Evolutionary conservation across 2,797 vertebrate genomes (phyloP), one percentile per base, ranked within the genome.

Genomic region (Xenops minutus): DNA sequence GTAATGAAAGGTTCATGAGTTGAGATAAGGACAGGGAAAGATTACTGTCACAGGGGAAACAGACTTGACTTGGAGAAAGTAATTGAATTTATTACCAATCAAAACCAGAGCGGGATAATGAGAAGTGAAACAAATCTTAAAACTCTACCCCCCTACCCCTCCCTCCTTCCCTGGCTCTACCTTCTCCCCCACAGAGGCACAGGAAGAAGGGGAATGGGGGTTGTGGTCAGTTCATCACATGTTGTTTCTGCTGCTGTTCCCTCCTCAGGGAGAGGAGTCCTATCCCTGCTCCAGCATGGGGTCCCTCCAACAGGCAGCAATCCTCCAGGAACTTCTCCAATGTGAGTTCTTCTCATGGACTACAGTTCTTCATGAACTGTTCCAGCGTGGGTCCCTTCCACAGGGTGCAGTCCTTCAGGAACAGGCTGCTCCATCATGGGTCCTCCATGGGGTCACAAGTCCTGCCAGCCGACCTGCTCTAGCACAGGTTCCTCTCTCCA

Each of bases 301-400:
- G 13, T 43, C 19, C 41, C 41, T 55, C 30, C 27, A 26, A 62
- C 48, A 41, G 19, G 22, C 44, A 23, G n/a, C 7, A 54, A 11
- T 49, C 10, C 21, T 55, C 13, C 71, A 49, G 0, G 0, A n/a
- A 17, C 8, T 61, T 43, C n/a, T 44, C 7, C 37, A 51, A 1
- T 16, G 19, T 44, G 43, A 29, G 23, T 44, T 23, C 27, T n/a
- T 37, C 22, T 19, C 23, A 37, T 37, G 10, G 27, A 23, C 22
- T 20, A 16, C 49, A 56, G 43, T 2, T 41, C 43, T 56, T 6
- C 23, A 14, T 58, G 4, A 37, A 14, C 52, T 59, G 46, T 32
- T 52, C 39, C n/a, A 20, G 1, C 1, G 1, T 19, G 62, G 8
- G 14, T 13, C 21, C 30, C 66, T 46, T 22, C 14, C 49, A 34